These are phyloP conservation scores for Axinella damicornis DNA, from an alignment of 37 sponge, comb jelly and placozoan species.

Conservation along the genomic window DNA sequence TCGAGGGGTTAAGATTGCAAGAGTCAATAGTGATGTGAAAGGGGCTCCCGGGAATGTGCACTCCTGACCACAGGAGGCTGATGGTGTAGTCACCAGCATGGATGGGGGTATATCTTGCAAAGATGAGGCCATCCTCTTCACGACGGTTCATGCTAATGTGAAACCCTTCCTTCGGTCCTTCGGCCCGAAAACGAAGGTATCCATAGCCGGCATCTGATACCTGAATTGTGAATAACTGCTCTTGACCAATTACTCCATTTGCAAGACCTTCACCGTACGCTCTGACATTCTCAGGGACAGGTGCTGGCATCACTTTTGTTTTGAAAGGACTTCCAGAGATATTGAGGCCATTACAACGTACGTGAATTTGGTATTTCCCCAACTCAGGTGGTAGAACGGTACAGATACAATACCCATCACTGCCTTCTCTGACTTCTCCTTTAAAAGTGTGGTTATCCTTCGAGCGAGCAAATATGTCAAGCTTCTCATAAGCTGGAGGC, in stretches of 20 bases:
- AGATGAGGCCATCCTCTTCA: constrained; percentile 38
- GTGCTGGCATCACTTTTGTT: constrained; percentile 55
- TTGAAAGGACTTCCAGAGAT: constrained; percentile 84
- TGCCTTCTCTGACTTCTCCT: constrained; percentile 30
- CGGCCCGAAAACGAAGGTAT: constrained; percentile 57
- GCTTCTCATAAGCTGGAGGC: constrained; percentile 8
- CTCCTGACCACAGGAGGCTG: constrained; percentile 74
- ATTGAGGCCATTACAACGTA: constrained; percentile 71
- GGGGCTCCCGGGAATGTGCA: constrained; percentile 78
- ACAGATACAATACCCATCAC: constrained; percentile 17
- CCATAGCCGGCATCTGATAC: constrained; percentile 76
- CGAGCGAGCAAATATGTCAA: neutral
- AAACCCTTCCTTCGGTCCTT: constrained; percentile 81
- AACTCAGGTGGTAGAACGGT: constrained; percentile 35
- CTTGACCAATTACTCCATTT: constrained; percentile 57
- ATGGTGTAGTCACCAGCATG: constrained; percentile 64
- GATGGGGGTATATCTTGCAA: constrained; percentile 76
- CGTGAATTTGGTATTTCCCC: constrained; percentile 73
- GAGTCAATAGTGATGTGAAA: constrained; percentile 22
- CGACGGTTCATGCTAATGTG: constrained; percentile 61
- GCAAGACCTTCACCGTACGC: constrained; percentile 63
- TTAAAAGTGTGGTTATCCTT: constrained; percentile 19
- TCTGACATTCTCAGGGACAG: constrained; percentile 69
- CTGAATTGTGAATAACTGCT: constrained; percentile 63
- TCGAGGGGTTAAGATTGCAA: too few species aligned